phyloP scores from a whole-genome alignment of 2,888 invertebrate species.

The Cryptophagus acutangulus region DNA sequence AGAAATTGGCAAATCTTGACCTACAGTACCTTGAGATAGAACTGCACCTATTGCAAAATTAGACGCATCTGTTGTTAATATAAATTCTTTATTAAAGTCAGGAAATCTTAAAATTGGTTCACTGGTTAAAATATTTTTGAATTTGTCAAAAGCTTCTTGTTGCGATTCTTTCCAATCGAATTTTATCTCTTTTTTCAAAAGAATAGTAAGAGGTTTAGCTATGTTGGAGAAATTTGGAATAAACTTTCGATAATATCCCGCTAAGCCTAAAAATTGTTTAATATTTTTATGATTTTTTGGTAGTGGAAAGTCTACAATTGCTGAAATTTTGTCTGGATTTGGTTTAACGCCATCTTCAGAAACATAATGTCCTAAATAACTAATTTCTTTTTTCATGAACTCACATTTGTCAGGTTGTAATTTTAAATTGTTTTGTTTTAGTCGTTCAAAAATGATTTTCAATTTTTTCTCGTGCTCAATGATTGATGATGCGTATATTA shows the following conservation, averaged over 20 bases:
- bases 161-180: constrained; percentile 19
- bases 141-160: constrained; percentile 22
- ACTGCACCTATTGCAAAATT: constrained; percentile 31
- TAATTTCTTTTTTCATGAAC: constrained; percentile 22
- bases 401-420: constrained; percentile 24
- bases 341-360: constrained; percentile 23
- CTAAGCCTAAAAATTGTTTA: constrained; percentile 24
- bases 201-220: constrained; percentile 19
- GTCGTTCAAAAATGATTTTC: constrained; percentile 25
- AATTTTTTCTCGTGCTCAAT: constrained; percentile 28
- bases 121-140: constrained; percentile 19
- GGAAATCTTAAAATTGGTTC: constrained; percentile 31
- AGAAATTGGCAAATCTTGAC: not conserved
- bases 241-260: constrained; percentile 22
- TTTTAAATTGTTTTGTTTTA: constrained; percentile 21
- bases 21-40: constrained; percentile 26
- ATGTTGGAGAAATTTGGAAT: constrained; percentile 21
- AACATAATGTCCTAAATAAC: constrained; percentile 22
- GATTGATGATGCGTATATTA: constrained; percentile 29
- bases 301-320: constrained; percentile 17
- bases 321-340: constrained; percentile 17
- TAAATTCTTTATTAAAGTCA: constrained; percentile 30
- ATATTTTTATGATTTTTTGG: constrained; percentile 21
- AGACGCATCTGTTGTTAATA: constrained; percentile 32
- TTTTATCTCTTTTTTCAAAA: constrained; percentile 17